Evolutionary conservation across 2,113 vertebrate genomes (phyloP), one percentile per base, ranked within the genome.

Genomic region (Actinemys pallida): DNA sequence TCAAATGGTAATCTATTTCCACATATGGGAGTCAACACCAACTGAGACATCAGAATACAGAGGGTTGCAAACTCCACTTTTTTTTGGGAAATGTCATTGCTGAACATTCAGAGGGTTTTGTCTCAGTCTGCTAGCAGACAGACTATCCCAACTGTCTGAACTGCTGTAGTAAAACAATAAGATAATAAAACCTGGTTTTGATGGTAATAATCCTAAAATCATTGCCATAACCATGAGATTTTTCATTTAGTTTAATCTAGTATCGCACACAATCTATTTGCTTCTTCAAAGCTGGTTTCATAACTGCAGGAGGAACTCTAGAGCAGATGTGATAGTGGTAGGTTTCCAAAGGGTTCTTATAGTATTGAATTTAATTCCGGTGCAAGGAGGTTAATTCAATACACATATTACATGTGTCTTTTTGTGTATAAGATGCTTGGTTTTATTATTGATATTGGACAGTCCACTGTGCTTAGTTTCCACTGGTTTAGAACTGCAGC

Each of bases 301-400:
- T 14, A 59, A 75, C 6, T 57, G 45, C 35, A 57, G 81, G 39
- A 17, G 31, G 81, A 92, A 84, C 47, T 7, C n/a, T 0, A 0
- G n/a, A 10, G 39, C n/a, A 4, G 53, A 83, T 0, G 0, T 31
- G 57, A 19, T 72, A 19, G 4, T 65, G 29, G 9, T 19, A 25
- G 45, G 59, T 24, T 87, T 17, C 9, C 31, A 25, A 19, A 76
- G 9, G 50, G 57, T 83, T 56, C 79, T 39, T 87, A 45, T 10
- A 12, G 19, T 3, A 49, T 1, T 9, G 50, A 75, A 82, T 83
- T 78, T 39, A 79, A 35, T 75, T 84, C 24, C 52, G 79, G 1
- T 79, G 35, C 14, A 89, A 79, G 17, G 50, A 90, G 2, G 49
- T 24, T n/a, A 92, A 88, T 80, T 92, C 56, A 87, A 31, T 39